These are phyloP conservation scores for Meles meles DNA, from an alignment of 2,113 vertebrate genomes.

Conservation along the genomic window DNA sequence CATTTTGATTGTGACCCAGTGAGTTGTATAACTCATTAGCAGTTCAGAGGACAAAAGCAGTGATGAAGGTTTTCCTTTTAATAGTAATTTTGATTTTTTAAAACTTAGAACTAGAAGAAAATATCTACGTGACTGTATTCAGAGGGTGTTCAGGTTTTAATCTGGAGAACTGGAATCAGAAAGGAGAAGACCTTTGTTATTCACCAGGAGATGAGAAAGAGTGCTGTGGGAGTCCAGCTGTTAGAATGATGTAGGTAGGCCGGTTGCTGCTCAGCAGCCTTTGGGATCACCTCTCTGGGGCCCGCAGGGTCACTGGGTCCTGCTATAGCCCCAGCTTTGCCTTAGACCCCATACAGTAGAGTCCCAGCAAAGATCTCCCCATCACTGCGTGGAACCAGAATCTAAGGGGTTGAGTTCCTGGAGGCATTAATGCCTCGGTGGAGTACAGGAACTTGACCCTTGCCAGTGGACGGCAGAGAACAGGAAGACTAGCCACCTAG, in stretches of 20 bases:
- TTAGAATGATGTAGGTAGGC: background rate
- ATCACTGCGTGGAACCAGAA: background rate
- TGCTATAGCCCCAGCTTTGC: background rate
- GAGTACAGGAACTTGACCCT: background rate
- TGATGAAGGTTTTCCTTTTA: background rate
- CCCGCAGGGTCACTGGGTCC: background rate
- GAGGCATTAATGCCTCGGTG: background rate
- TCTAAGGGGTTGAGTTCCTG: background rate
- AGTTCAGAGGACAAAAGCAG: background rate
- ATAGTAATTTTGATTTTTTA: background rate
- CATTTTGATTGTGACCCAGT: background rate
- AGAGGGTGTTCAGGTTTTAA: background rate
- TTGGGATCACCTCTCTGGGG: background rate
- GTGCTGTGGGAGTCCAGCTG: background rate
- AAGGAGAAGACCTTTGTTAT: background rate
- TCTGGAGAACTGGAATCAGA: background rate
- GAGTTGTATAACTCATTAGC: background rate
- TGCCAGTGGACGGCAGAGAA: background rate
- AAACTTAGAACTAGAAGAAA: background rate
- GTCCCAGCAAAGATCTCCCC: background rate
- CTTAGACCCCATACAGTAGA: background rate
- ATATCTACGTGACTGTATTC: background rate
- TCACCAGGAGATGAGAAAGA: background rate
- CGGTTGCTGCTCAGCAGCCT: background rate
- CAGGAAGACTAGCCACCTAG: too few relatives aligned